Percentiles rank a stretch among this genome's conserved stretches.
These are phyloP conservation scores for Corbicula japonica DNA, from an alignment of 2,888 invertebrate species.

Conservation along the genomic window DNA sequence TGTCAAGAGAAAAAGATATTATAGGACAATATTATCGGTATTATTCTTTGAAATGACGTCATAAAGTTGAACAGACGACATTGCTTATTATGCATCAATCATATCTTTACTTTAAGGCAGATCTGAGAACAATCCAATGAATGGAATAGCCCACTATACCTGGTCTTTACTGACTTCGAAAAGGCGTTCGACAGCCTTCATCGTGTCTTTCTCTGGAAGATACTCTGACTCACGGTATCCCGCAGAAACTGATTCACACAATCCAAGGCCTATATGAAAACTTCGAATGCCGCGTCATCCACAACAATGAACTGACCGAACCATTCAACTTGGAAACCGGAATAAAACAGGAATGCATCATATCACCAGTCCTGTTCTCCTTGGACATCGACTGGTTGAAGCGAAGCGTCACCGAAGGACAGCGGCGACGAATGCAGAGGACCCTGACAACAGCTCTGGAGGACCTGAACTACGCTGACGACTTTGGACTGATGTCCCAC, in stretches of 20 bases:
- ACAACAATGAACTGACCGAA: constrained; percentile 10
- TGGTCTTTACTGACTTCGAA: constrained; percentile 33
- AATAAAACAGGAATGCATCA: constrained; percentile 2
- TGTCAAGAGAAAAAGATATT: no score
- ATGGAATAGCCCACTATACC: constrained; percentile 33
- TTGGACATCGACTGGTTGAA: constrained; percentile 12
- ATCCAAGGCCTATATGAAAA: constrained; percentile 7
- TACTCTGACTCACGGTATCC: constrained; percentile 25
- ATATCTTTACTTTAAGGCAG: constrained; percentile 23
- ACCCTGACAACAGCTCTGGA: constrained; percentile 14
- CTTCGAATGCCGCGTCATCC: constrained; percentile 8
- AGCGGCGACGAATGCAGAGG: neutral
- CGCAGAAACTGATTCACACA: neutral
- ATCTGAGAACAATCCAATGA: constrained; percentile 31
- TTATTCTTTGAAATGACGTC: no score
- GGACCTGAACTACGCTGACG: constrained; percentile 12
- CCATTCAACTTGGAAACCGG: constrained; percentile 19
- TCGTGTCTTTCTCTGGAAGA: constrained; percentile 18
- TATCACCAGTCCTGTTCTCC: neutral
- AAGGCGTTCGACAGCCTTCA: constrained; percentile 35
- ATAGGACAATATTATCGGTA: no score
- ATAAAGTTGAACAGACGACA: constrained; percentile 28
- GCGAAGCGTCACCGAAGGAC: neutral
- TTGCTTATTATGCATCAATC: no score
- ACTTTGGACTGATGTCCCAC: constrained; percentile 14